Evolutionary conservation across 1,140 invertebrate species (phyloP).

Genomic region (Drosophila takahashii): DNA sequence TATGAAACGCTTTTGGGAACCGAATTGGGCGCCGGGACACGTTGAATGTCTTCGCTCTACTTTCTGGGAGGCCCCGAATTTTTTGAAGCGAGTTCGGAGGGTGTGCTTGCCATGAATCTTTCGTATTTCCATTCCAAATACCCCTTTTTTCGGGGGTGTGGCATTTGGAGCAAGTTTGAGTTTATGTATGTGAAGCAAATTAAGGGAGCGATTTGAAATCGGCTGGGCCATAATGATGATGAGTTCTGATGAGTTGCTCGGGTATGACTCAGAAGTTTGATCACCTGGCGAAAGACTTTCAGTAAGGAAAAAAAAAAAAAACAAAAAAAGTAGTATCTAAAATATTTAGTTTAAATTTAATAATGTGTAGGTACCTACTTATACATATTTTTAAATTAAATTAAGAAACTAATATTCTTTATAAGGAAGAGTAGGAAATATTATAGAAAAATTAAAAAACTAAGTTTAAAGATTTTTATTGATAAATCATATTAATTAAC

Average conservation of each 20-base stretch:
- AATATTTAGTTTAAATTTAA: no score
- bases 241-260: conserved; percentile 24
- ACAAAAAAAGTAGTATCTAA: no score
- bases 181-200: conserved; percentile 55
- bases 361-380: no score
- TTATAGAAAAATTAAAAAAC: no score
- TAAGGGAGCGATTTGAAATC: conserved; percentile 28
- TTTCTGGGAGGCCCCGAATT: conserved; percentile 46
- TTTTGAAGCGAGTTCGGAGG: conserved; percentile 19
- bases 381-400: no score
- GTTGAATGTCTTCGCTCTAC: conserved; percentile 54
- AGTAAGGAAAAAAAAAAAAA: no score
- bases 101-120: conserved; percentile 50
- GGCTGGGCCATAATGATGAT: conserved; percentile 41
- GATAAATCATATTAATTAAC: neutral
- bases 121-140: conserved; percentile 12
- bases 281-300: neutral
- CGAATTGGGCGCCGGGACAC: conserved; percentile 61
- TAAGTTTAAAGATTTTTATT: neutral
- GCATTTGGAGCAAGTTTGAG: conserved; percentile 36
- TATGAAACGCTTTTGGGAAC: conserved; percentile 54
- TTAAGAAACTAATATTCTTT: no score
- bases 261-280: conserved; percentile 1
- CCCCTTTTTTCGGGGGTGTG: conserved; percentile 48
- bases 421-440: no score